phyloP scores from a whole-genome alignment of 1,140 invertebrate species.

The Gonioctena quinquepunctata region DNA sequence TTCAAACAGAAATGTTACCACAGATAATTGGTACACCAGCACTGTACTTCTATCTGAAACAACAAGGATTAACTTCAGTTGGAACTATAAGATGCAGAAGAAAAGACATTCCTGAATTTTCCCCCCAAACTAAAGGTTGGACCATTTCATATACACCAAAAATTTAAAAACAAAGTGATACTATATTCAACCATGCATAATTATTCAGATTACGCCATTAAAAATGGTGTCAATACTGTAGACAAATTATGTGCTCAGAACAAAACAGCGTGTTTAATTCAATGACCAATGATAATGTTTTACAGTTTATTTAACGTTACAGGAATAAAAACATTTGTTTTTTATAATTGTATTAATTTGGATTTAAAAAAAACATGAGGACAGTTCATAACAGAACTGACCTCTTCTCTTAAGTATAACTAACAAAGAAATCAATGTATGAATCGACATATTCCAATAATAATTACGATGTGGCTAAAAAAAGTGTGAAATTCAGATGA shows the following conservation, averaged over 20 bases:
- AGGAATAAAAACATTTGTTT: neutral
- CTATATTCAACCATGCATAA: neutral
- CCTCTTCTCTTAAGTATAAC: no score
- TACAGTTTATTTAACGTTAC: neutral
- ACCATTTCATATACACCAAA: neutral
- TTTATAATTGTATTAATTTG: no score
- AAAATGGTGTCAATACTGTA: neutral
- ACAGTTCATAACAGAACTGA: no score
- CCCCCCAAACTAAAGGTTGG: neutral
- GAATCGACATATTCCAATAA: no score
- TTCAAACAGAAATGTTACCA: constrained; percentile 24
- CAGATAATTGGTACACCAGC: constrained; percentile 31
- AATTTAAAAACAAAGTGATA: no score
- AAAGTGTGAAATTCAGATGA: no score
- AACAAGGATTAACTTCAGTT: neutral
- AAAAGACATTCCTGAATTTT: neutral
- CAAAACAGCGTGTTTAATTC: neutral
- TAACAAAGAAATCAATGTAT: no score
- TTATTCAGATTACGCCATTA: neutral
- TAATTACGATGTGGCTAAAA: no score
- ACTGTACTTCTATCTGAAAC: constrained; percentile 2
- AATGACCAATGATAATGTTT: neutral
- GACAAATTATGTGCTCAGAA: neutral
- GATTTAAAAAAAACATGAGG: no score
- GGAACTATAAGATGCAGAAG: constrained; percentile 21